phyloP scores from a whole-genome alignment of 2,797 vertebrate genomes.

The Halcyon chelicuti region DNA sequence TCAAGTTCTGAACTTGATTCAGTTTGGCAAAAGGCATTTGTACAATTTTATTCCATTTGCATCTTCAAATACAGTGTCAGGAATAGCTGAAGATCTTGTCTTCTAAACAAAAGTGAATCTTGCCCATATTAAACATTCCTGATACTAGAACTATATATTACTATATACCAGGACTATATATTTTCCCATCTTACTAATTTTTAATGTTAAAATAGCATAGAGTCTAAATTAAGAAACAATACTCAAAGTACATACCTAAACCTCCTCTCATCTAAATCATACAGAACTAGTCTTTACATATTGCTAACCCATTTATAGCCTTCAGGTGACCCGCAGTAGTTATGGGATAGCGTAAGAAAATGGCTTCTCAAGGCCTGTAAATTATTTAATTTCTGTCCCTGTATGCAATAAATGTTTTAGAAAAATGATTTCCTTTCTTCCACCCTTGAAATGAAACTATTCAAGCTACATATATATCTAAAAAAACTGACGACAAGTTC shows the following conservation, averaged over 20 bases:
- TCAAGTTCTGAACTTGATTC: neutral
- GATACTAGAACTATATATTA: neutral
- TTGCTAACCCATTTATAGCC: neutral
- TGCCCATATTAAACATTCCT: neutral
- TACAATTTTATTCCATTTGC: neutral
- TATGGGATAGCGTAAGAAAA: neutral
- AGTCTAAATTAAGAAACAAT: neutral
- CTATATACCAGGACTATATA: neutral
- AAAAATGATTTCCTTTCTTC: neutral
- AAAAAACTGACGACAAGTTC: neutral
- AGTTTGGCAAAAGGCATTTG: neutral
- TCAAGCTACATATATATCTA: neutral
- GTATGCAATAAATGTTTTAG: neutral
- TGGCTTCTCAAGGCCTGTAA: neutral
- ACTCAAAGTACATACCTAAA: neutral
- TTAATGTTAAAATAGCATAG: neutral
- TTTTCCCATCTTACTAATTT: neutral
- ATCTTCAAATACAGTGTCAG: neutral
- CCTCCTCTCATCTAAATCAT: neutral
- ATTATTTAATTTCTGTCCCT: neutral
- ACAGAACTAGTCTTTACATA: neutral
- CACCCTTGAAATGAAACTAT: neutral
- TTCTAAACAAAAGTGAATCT: neutral
- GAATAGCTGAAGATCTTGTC: neutral
- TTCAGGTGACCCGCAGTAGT: neutral